Base-by-base conservation (phyloP, 2,888 invertebrate genomes). In the Agrilus biguttatus region DNA sequence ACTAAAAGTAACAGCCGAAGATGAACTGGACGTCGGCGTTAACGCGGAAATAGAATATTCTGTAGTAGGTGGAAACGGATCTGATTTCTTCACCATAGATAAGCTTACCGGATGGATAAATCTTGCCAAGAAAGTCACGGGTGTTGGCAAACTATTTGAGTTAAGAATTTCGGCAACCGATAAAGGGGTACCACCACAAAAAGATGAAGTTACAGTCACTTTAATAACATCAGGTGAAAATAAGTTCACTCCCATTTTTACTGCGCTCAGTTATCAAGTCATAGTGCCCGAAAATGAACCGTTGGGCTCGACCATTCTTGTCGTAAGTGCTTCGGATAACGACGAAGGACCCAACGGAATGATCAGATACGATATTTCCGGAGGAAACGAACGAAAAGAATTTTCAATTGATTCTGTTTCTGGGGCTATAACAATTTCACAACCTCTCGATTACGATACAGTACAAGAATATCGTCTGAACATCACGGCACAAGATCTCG, bases 251-350 rank as follows among this genome's bases (percentile, higher is more conserved):
- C 95, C 95, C 0, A 78, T 78, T 41, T 95, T 93, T 59, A 84
- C 82, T 5, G 85, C 84, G 0, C 66, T 81, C 1, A 84, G 84
- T 54, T 90, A 91, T 62, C 86, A 90, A 69, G 90, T 89, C 0
- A 83, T 88, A 47, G 86, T 95, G 1, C 85, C 88, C 1, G 93
- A 95, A 71, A 91, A 90, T 63, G 89, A 89, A 59, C 84, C 86
- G 0, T 68, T 89, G 0, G 88, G 89, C 2, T 83, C 88, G 1
- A 80, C 84, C 0, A 88, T 95, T 50, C 65, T 90, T 4, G 87
- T 83, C 1, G 81, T 95, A 0, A 80, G 75, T 49, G 93, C 93
- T 4, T 78, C 79, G 1, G 95, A 95, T 61, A 74, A 74, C 46
- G 95, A 95, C 58, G 72, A 73, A 50, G 92, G 93, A 0, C 87